phyloP scores from a whole-genome alignment of 2,113 vertebrate species.

The Pangasianodon gigas region DNA sequence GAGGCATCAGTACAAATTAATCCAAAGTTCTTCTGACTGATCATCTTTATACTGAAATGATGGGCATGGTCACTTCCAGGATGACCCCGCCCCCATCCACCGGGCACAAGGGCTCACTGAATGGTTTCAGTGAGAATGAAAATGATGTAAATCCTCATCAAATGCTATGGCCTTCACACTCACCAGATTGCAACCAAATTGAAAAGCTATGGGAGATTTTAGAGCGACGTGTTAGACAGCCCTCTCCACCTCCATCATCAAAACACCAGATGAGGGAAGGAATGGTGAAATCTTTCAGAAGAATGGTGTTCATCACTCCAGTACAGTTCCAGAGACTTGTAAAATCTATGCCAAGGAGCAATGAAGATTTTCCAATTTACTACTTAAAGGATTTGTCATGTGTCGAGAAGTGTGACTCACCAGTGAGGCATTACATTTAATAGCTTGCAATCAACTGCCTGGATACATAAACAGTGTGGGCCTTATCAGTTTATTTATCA shows the following conservation, averaged over 20 bases:
- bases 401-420: neutral
- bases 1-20: neutral
- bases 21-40: neutral
- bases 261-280: neutral
- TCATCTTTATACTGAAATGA: neutral
- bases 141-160: neutral
- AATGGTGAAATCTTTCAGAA: neutral
- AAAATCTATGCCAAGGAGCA: neutral
- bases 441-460: neutral
- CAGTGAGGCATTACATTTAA: neutral
- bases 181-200: neutral
- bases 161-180: neutral
- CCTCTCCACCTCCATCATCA: neutral
- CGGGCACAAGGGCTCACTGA: neutral
- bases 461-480: neutral
- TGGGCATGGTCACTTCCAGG: neutral
- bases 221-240: neutral
- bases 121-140: neutral
- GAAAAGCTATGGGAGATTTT: neutral
- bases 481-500: neutral
- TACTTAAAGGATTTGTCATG: neutral
- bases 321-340: neutral
- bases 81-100: neutral
- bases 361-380: neutral
- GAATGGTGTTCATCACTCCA: neutral